Percentiles rank a stretch among this genome's conserved stretches.
These are phyloP conservation scores for Drosophila sordidapex DNA, from an alignment of 2,888 invertebrate species.

Conservation along the genomic window DNA sequence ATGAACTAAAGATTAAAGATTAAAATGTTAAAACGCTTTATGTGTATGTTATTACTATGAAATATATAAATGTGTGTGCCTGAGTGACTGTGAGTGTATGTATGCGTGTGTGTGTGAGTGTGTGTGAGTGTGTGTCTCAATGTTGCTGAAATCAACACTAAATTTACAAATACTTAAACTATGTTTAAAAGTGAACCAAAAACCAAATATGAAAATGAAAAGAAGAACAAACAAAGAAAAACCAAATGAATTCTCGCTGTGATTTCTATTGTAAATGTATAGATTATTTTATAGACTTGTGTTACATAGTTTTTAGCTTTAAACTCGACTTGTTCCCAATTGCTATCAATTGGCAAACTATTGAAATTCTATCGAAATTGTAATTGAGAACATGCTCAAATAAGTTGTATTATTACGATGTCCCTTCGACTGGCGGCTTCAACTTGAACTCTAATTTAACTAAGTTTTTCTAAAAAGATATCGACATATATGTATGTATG, in stretches of 20 bases:
- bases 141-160: constrained; percentile 77
- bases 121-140: constrained; percentile 55
- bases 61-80: constrained; percentile 1
- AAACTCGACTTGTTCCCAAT: constrained; percentile 23
- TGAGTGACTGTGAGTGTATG: neutral
- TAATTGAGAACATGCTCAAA: constrained; percentile 24
- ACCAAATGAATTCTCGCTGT: constrained; percentile 75
- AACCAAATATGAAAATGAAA: constrained; percentile 11
- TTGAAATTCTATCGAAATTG: constrained; percentile 7
- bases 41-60: constrained; percentile 35
- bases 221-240: constrained; percentile 27
- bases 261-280: constrained; percentile 76
- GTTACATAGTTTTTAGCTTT: constrained; percentile 71
- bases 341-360: neutral
- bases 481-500: neutral
- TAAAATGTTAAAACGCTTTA: constrained; percentile 47
- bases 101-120: neutral
- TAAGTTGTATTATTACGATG: constrained; percentile 1
- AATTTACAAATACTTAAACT: constrained; percentile 39
- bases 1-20: constrained; percentile 23
- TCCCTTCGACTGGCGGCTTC: constrained; percentile 19
- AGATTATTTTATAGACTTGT: constrained; percentile 72
- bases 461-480: constrained; percentile 33
- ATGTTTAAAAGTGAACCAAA: constrained; percentile 35
- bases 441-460: constrained; percentile 55